These are phyloP conservation scores for Chrysomallon squamiferum DNA, from an alignment of 1,140 invertebrate genomes.

Conservation along the genomic window DNA sequence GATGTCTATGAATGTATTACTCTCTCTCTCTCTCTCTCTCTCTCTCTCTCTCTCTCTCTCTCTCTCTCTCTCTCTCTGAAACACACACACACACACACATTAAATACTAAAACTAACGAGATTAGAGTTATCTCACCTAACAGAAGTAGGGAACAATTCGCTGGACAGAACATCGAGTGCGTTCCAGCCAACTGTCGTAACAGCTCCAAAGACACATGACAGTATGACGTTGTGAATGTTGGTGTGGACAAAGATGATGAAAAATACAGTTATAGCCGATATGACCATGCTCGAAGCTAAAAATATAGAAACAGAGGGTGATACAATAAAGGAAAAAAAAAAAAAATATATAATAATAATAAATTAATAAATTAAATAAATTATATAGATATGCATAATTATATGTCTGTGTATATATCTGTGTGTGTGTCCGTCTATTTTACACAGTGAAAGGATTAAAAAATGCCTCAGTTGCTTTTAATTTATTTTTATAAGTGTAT, in stretches of 20 bases:
- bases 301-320: slow-evolving; percentile 14
- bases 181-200: slow-evolving; percentile 66
- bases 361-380: background rate
- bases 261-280: slow-evolving; percentile 64
- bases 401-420: background rate
- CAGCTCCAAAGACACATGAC: slow-evolving; percentile 64
- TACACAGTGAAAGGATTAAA: too few relatives aligned
- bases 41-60: too few relatives aligned
- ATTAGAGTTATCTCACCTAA: slow-evolving; percentile 73
- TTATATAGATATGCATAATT: background rate
- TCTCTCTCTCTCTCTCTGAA: too few relatives aligned
- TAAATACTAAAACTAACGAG: too few relatives aligned
- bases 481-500: too few relatives aligned
- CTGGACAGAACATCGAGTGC: slow-evolving; percentile 64
- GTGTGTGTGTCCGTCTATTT: too few relatives aligned
- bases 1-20: too few relatives aligned
- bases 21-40: too few relatives aligned
- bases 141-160: slow-evolving; percentile 66
- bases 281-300: slow-evolving; percentile 64
- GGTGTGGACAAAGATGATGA: slow-evolving; percentile 64
- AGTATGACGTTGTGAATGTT: slow-evolving; percentile 49
- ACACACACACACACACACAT: too few relatives aligned
- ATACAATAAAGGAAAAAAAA: too few relatives aligned
- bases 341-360: background rate
- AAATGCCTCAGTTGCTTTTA: too few relatives aligned